These are phyloP conservation scores for Parnassius glacialis DNA, from an alignment of 2,888 invertebrate species.

Conservation along the genomic window DNA sequence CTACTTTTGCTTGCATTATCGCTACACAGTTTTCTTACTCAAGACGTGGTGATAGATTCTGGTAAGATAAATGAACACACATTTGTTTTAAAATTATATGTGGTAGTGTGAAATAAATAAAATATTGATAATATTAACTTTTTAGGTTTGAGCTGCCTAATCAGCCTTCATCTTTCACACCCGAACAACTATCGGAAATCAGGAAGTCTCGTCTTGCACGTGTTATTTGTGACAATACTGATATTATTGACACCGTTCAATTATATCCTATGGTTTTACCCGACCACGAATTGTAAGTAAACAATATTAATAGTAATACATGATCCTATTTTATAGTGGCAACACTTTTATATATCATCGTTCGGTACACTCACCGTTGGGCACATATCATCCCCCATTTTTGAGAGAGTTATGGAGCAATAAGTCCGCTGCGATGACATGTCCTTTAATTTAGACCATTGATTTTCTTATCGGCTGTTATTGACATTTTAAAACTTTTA, in stretches of 20 bases:
- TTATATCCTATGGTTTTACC: conserved; percentile 95
- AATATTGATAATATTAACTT: conserved; percentile 7
- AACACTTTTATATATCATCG: too few relatives aligned
- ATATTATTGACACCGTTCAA: conserved; percentile 94
- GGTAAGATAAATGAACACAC: conserved; percentile 72
- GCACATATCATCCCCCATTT: too few relatives aligned
- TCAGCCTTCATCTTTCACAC: conserved; percentile 94
- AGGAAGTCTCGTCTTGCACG: conserved; percentile 90
- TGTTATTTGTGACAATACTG: conserved; percentile 95
- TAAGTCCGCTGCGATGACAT: too few relatives aligned
- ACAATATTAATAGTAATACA: not conserved
- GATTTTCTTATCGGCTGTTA: too few relatives aligned
- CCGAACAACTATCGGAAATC: conserved; percentile 91
- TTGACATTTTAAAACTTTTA: too few relatives aligned
- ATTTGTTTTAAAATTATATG: not conserved
- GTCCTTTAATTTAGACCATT: too few relatives aligned
- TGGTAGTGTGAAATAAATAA: not conserved
- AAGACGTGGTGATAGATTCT: conserved; percentile 94
- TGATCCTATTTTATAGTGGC: too few relatives aligned
- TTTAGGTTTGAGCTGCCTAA: conserved; percentile 91
- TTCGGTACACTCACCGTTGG: too few relatives aligned
- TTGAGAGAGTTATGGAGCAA: too few relatives aligned
- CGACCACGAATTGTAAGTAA: conserved; percentile 94
- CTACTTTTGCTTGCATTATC: conserved; percentile 96
- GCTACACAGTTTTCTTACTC: conserved; percentile 95